These are phyloP conservation scores for Brachyhypopomus gauderio DNA, from an alignment of 2,113 vertebrate species.

Conservation along the genomic window DNA sequence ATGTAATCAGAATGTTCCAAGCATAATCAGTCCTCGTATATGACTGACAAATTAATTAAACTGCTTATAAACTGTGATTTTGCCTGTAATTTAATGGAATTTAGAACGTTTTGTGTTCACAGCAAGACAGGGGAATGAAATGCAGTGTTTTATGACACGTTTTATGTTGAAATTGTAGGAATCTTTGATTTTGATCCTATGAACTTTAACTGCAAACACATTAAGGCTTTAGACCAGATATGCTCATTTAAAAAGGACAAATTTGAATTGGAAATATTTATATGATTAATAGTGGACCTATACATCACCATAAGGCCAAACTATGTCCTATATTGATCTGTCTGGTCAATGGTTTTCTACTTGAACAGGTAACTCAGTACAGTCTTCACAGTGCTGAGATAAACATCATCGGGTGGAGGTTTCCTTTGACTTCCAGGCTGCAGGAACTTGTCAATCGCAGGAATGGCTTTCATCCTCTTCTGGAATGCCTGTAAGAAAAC, in stretches of 20 bases:
- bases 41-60: neutral
- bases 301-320: neutral
- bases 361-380: constrained; percentile 62
- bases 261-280: neutral
- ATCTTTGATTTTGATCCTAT: too few species aligned
- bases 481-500: constrained; percentile 80
- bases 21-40: neutral
- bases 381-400: constrained; percentile 57
- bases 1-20: neutral
- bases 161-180: too few species aligned
- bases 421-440: constrained; percentile 87
- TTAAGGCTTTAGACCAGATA: neutral
- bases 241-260: neutral
- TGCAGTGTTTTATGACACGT: too few species aligned
- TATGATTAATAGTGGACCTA: neutral
- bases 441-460: constrained; percentile 82
- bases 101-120: too few species aligned
- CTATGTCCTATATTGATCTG: neutral
- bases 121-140: too few species aligned
- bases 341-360: neutral
- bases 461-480: constrained; percentile 74
- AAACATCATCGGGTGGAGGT: constrained; percentile 68
- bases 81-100: neutral
- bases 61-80: neutral
- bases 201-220: neutral